Conservation (phyloP, 2,797 vertebrate genomes). For the Molossus alvarezi region DNA sequence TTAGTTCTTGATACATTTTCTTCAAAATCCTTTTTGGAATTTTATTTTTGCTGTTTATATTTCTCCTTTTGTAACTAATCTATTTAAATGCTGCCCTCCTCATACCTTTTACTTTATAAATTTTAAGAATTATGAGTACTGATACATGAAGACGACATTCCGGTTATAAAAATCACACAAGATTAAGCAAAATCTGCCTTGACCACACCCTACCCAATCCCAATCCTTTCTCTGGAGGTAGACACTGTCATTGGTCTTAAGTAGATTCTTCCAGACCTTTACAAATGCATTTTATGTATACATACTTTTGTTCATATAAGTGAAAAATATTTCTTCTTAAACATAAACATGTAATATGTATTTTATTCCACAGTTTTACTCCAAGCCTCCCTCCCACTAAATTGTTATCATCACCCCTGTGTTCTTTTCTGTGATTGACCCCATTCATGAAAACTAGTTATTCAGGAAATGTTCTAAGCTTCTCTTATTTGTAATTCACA, state of each 20-base stretch:
- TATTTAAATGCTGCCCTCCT: background rate
- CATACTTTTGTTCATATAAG: background rate
- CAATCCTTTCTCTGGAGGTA: background rate
- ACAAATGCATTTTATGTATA: background rate
- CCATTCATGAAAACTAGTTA: background rate
- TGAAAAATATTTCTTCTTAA: background rate
- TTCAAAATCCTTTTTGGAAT: background rate
- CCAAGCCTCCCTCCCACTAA: background rate
- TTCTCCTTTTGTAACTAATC: background rate
- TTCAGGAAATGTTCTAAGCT: background rate
- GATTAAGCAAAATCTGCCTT: background rate
- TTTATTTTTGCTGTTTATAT: background rate
- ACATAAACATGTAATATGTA: background rate
- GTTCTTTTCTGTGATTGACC: background rate
- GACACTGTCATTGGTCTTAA: background rate
- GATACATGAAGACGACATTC: background rate
- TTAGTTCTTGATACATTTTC: background rate
- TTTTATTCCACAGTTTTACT: background rate
- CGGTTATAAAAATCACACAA: constrained; percentile 18
- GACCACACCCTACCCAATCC: background rate
- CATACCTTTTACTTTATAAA: background rate
- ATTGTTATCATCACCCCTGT: background rate
- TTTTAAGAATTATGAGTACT: background rate
- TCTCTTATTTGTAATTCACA: background rate
- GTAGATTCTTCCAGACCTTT: background rate